These are phyloP conservation scores for Oreamnos americanus DNA, from an alignment of 2,113 vertebrate species.

Conservation along the genomic window DNA sequence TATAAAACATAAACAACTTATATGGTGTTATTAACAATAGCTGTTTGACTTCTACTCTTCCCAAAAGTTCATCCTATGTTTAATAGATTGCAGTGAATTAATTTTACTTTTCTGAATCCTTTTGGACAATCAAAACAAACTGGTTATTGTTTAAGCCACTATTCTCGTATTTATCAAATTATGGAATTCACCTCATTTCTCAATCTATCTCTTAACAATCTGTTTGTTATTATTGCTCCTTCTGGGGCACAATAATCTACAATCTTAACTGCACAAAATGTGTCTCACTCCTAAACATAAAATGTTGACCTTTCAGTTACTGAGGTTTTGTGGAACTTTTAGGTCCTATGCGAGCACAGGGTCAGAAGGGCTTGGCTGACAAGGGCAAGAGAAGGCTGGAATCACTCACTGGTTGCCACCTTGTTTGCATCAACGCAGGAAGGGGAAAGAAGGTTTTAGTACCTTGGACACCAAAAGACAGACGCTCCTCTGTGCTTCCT, in stretches of 20 bases:
- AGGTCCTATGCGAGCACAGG: background rate
- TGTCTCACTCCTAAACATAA: background rate
- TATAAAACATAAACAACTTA: background rate
- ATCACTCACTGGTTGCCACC: background rate
- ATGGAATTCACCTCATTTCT: background rate
- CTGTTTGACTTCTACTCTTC: background rate
- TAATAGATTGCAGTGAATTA: background rate
- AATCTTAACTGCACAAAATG: background rate
- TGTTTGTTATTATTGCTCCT: background rate
- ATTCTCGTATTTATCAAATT: background rate
- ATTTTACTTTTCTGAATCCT: slow-evolving; percentile 24
- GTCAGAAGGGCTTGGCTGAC: background rate
- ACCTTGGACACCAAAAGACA: background rate
- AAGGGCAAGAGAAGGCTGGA: background rate
- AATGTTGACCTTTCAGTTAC: background rate
- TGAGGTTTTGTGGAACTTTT: background rate
- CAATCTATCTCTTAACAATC: background rate
- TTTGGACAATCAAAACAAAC: slow-evolving; percentile 12
- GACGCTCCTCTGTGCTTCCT: background rate
- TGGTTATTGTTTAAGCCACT: slow-evolving; percentile 6
- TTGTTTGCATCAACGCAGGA: background rate
- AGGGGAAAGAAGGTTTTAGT: background rate
- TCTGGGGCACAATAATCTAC: background rate
- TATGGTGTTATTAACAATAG: background rate
- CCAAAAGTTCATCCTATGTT: background rate